Percentiles rank a stretch among this genome's conserved stretches.
These are phyloP conservation scores for Carduelis carduelis DNA, from an alignment of 2,797 vertebrate species.

Conservation along the genomic window DNA sequence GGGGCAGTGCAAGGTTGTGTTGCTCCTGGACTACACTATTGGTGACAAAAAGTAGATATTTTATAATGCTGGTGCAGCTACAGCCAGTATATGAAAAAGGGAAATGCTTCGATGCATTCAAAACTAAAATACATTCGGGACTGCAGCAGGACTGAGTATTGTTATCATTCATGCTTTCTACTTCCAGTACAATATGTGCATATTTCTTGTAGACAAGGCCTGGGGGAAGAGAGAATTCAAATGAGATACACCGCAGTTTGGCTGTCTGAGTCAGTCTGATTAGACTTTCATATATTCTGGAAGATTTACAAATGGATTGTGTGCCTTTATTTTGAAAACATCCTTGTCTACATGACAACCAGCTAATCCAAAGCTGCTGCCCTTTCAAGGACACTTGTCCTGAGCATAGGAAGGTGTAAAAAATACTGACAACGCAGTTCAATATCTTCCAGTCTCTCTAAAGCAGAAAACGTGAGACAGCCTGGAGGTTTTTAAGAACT, in stretches of 20 bases:
- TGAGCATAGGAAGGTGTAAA: not conserved
- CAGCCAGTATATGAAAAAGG: not conserved
- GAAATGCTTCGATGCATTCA: not conserved
- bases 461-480: not conserved
- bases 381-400: constrained; percentile 47
- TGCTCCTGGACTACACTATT: not conserved
- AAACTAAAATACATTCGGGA: not conserved
- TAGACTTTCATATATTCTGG: constrained; percentile 48
- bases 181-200: not conserved
- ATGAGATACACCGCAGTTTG: not conserved
- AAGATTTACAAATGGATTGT: constrained; percentile 45
- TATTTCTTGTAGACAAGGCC: constrained; percentile 44
- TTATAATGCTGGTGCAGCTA: not conserved
- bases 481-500: not conserved
- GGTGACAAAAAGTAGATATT: not conserved
- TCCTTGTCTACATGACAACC: constrained; percentile 25
- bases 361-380: not conserved
- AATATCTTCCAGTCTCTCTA: not conserved
- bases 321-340: constrained; percentile 55
- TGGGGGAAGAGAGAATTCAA: constrained; percentile 39
- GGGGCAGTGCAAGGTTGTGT: not conserved
- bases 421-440: not conserved
- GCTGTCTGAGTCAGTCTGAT: constrained; percentile 46
- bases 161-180: not conserved
- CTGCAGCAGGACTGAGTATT: not conserved